Base-by-base conservation (phyloP, 2,888 invertebrate species). In the Holacanthella duospinosa region DNA sequence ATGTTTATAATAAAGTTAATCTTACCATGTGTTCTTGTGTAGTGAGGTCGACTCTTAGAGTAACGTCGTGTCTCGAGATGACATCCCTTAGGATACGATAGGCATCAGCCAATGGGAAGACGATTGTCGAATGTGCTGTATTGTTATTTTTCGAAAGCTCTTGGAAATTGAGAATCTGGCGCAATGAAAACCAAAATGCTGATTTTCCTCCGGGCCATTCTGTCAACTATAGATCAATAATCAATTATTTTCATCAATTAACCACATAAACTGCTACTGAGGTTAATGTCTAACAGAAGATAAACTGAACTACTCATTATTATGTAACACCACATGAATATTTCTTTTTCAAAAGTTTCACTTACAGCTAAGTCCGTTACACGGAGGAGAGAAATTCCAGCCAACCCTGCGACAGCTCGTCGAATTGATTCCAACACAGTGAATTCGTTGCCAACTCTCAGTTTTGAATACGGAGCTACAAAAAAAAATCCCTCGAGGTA, bases 301-400 rank as follows among this genome's bases (percentile, higher is more conserved):
- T 6, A 36, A 16, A 6, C 36, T 36, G 36, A 36, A 36, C 36
- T 36, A 36, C n/a, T n/a, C n/a, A n/a, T n/a, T n/a, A n/a, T n/a
- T n/a, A n/a, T 1, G 59, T 9, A 43, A 63, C n/a, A 26, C n/a
- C n/a, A n/a, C n/a, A n/a, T n/a, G n/a, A n/a, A n/a, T n/a, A 63
- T 4, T 29, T 19, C 62, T n/a, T 43, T 25, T 62, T 62, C 25
- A 27, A 36, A 16, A 21, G 21, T 19, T 12, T 36, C 36, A 36
- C 75, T 74, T 67, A 76, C 75, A 64, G 75, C 75, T n/a, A 76
- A 69, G 67, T 76, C 75, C 36, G 75, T 75, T 59, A 76, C 74
- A 62, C 76, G 68, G 21, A 76, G 70, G 21, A 75, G 73, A 25
- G 75, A 75, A 43, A 76, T 75, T n/a, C 75, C 75, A 53, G 75